Conservation (phyloP, 2,113 vertebrate species). For the Solenodon paradoxus region DNA sequence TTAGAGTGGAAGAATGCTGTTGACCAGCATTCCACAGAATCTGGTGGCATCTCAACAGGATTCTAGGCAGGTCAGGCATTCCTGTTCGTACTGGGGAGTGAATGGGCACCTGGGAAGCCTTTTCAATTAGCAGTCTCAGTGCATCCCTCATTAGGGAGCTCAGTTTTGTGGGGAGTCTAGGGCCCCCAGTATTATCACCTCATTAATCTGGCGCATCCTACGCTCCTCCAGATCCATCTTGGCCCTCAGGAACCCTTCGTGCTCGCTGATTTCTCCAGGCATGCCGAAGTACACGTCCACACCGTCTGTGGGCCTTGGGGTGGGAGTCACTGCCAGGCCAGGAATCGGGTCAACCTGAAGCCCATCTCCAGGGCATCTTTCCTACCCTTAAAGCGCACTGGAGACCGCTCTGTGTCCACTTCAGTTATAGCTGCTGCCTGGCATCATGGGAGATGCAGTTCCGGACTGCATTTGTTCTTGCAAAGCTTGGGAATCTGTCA, state of each 20-base stretch:
- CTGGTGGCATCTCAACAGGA: background rate
- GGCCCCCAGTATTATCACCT: slow-evolving; percentile 78
- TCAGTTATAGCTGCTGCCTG: background rate
- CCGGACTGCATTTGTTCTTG: background rate
- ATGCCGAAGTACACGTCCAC: slow-evolving; percentile 94
- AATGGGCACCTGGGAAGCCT: background rate
- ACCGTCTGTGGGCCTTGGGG: slow-evolving; percentile 89
- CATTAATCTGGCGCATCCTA: slow-evolving; percentile 93
- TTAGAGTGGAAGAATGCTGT: background rate
- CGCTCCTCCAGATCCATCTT: slow-evolving; percentile 93
- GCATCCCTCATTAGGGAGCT: background rate
- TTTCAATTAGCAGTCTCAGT: background rate
- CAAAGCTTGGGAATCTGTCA: background rate
- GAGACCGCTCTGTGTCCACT: background rate
- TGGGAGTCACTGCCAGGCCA: slow-evolving; percentile 77
- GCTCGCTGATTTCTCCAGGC: slow-evolving; percentile 91
- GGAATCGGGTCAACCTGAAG: background rate
- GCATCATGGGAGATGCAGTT: background rate
- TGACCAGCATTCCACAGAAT: background rate
- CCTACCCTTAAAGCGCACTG: background rate
- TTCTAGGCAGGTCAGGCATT: background rate
- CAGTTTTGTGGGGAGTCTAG: background rate
- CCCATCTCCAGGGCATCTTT: background rate
- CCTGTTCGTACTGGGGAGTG: background rate
- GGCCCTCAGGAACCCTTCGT: slow-evolving; percentile 92